Conservation (phyloP, 92 coral and sea anemone species). For the Phenganax marumi region DNA sequence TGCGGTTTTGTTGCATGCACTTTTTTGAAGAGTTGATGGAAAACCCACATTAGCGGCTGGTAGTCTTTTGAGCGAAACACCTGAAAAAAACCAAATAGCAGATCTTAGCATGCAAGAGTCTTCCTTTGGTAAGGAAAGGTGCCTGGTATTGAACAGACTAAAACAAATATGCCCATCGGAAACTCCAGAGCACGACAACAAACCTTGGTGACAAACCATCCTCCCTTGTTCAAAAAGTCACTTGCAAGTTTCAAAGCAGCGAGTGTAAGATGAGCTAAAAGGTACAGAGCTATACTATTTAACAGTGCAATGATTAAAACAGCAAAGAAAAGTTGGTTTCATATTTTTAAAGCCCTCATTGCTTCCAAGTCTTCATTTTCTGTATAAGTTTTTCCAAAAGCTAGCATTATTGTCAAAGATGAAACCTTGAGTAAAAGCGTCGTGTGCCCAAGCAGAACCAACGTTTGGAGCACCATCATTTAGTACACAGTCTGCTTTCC, state of each 20-base stretch:
- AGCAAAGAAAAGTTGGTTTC: too few species aligned
- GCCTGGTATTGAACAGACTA: too few species aligned
- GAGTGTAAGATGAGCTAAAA: constrained; percentile 81
- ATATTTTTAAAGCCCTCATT: too few species aligned
- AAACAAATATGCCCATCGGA: too few species aligned
- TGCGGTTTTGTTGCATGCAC: constrained; percentile 96
- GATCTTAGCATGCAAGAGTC: neutral
- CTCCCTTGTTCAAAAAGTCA: constrained; percentile 83
- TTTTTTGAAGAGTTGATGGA: constrained; percentile 87
- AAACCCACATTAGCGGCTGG: constrained; percentile 91
- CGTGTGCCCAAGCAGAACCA: constrained; percentile 94
- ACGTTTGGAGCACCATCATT: constrained; percentile 99
- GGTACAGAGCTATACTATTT: neutral
- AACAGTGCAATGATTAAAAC: too few species aligned
- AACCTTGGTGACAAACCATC: constrained; percentile 99
- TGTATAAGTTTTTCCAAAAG: neutral
- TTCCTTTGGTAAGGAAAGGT: too few species aligned
- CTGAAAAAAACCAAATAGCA: constrained; percentile 40
- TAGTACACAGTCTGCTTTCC: constrained; percentile 97
- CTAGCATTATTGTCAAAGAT: neutral
- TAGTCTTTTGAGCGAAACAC: constrained; percentile 97
- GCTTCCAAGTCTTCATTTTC: too few species aligned
- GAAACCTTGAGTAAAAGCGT: constrained; percentile 88
- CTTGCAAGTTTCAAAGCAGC: constrained; percentile 87
- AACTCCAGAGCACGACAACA: neutral